phyloP scores from a whole-genome alignment of 2,888 invertebrate species.

The Tachystola acroxantha region DNA sequence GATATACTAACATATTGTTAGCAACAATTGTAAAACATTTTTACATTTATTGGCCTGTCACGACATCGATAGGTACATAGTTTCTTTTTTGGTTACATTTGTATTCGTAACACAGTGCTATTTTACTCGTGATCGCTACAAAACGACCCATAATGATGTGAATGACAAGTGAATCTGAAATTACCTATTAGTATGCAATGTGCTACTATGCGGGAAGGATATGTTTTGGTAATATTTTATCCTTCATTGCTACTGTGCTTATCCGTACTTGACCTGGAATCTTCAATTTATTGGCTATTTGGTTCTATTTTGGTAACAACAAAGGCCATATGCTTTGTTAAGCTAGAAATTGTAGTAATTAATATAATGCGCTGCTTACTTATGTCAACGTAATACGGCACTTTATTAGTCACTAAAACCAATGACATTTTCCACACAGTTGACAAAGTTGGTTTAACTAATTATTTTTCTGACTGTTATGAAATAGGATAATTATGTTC shows the following conservation, averaged over 20 bases:
- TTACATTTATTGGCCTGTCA: background rate
- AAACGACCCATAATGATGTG: slow-evolving; percentile 34
- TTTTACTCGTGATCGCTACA: slow-evolving; percentile 35
- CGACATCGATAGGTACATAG: background rate
- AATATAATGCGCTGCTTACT: too few relatives aligned
- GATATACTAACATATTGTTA: too few relatives aligned
- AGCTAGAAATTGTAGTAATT: too few relatives aligned
- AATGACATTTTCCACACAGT: too few relatives aligned
- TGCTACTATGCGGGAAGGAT: slow-evolving; percentile 33
- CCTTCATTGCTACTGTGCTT: slow-evolving; percentile 26
- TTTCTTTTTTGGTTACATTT: slow-evolving; percentile 17
- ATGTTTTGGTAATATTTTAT: slow-evolving; percentile 29
- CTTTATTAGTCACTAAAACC: too few relatives aligned
- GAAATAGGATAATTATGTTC: too few relatives aligned
- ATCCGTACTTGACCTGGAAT: slow-evolving; percentile 15
- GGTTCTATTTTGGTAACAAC: too few relatives aligned
- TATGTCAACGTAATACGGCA: too few relatives aligned
- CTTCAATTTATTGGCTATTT: background rate
- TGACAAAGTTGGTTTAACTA: too few relatives aligned
- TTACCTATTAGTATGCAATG: slow-evolving; percentile 40
- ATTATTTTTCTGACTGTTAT: too few relatives aligned
- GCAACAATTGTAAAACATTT: too few relatives aligned
- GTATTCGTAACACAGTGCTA: slow-evolving; percentile 29
- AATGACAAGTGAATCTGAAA: slow-evolving; percentile 32
- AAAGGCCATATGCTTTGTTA: too few relatives aligned